Conservation (phyloP, 2,113 vertebrate species). For the Coracopsis vasa region DNA sequence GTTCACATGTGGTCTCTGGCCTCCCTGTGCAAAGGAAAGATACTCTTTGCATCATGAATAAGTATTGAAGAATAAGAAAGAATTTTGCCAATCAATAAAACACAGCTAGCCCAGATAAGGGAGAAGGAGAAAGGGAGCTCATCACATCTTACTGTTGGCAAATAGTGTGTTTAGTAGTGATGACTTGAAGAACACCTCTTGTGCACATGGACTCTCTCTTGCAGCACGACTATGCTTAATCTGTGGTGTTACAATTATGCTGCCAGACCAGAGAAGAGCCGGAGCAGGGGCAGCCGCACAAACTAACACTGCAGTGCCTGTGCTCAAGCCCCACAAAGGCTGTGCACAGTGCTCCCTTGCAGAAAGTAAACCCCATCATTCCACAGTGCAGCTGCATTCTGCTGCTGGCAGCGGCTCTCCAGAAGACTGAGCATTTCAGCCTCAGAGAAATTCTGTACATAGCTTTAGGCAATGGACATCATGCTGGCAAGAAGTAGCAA, state of each 20-base stretch:
- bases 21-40: not conserved
- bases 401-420: not conserved
- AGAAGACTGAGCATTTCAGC: constrained; percentile 3
- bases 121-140: not conserved
- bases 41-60: not conserved
- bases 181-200: not conserved
- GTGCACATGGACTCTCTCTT: not conserved
- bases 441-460: constrained; percentile 34
- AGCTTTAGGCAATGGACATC: constrained; percentile 42
- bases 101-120: not conserved
- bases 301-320: not conserved
- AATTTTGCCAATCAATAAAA: not conserved
- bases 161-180: not conserved
- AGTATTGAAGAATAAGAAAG: not conserved
- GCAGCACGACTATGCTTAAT: not conserved
- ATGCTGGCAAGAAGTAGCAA: constrained; percentile 57
- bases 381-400: not conserved
- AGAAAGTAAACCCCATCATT: not conserved
- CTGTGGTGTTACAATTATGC: no score
- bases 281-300: accelerated
- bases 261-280: not conserved
- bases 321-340: not conserved
- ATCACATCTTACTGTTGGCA: not conserved
- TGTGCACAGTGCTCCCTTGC: not conserved
- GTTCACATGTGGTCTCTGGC: not conserved